Percentiles rank a stretch among this genome's conserved stretches.
phyloP scores from a whole-genome alignment of 2,113 vertebrate species.

The Thymallus thymallus region DNA sequence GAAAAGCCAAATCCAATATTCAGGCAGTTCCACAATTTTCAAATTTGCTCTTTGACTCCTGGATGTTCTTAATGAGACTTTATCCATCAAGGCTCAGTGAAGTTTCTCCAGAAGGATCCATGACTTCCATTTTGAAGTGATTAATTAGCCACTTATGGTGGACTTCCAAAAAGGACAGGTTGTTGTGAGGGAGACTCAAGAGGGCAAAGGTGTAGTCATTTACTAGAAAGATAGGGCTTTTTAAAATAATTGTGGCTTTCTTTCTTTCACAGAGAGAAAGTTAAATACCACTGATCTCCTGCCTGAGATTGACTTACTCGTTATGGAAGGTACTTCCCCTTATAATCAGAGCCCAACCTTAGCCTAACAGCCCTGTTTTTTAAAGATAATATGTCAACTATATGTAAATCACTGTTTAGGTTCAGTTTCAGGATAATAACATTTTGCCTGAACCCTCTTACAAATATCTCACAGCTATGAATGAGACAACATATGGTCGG shows the following conservation, averaged over 20 bases:
- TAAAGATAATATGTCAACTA: no score
- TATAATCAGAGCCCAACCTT: slow-evolving; percentile 8
- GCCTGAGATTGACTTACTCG: slow-evolving; percentile 89
- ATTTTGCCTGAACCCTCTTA: neutral
- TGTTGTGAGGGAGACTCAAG: neutral
- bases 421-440: neutral
- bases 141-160: neutral
- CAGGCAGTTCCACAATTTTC: neutral
- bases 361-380: no score
- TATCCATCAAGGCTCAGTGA: neutral
- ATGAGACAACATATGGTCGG: neutral
- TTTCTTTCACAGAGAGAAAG: slow-evolving; percentile 76
- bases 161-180: slow-evolving; percentile 19
- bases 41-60: neutral
- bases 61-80: neutral
- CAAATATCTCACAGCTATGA: slow-evolving; percentile 34
- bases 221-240: slow-evolving; percentile 16
- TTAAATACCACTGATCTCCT: slow-evolving; percentile 88
- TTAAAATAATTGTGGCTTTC: slow-evolving; percentile 77
- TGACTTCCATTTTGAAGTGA: neutral
- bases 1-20: neutral
- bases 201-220: neutral
- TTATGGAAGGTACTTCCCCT: slow-evolving; percentile 30
- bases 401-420: neutral
- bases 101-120: neutral